A percentile compares a stretch with the other conserved stretches of the same genome.
phyloP scores from a whole-genome alignment of 2,797 vertebrate genomes.

The Megalops cyprinoides region DNA sequence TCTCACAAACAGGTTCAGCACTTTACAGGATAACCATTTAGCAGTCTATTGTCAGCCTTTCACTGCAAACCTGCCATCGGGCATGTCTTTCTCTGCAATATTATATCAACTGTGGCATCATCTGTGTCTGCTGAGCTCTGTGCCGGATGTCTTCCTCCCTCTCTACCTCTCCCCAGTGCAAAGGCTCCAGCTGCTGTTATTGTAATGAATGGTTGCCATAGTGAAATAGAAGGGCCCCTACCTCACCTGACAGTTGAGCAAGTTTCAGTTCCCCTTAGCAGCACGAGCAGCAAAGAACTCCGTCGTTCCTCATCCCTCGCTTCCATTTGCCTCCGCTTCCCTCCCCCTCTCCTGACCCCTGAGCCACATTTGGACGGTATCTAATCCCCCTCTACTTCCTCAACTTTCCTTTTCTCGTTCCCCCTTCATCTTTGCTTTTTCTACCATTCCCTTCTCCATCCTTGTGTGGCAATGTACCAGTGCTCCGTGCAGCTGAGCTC shows the following conservation, averaged over 20 bases:
- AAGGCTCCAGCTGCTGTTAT: conserved; percentile 24
- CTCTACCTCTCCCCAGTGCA: conserved; percentile 18
- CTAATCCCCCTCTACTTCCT: background rate
- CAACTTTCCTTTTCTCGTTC: background rate
- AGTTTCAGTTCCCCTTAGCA: background rate
- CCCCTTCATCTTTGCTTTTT: background rate
- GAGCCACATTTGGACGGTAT: background rate
- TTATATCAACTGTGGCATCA: conserved; percentile 41
- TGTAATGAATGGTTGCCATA: conserved; percentile 33
- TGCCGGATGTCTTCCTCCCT: background rate
- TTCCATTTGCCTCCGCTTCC: background rate
- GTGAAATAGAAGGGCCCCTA: background rate
- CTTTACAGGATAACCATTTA: background rate
- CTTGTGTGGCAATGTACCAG: background rate
- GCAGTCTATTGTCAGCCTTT: conserved; percentile 1
- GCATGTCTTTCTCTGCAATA: conserved; percentile 41
- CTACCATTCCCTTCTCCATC: background rate
- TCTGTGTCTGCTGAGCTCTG: conserved; percentile 28
- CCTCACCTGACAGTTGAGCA: conserved; percentile 13
- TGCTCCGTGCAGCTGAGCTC: background rate
- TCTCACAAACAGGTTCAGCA: background rate
- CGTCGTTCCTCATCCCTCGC: background rate
- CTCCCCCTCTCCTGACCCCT: background rate
- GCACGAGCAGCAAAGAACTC: background rate
- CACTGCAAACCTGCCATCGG: conserved; percentile 20